phyloP scores from a whole-genome alignment of 2,113 vertebrate genomes.

The Hypanus sabinus region DNA sequence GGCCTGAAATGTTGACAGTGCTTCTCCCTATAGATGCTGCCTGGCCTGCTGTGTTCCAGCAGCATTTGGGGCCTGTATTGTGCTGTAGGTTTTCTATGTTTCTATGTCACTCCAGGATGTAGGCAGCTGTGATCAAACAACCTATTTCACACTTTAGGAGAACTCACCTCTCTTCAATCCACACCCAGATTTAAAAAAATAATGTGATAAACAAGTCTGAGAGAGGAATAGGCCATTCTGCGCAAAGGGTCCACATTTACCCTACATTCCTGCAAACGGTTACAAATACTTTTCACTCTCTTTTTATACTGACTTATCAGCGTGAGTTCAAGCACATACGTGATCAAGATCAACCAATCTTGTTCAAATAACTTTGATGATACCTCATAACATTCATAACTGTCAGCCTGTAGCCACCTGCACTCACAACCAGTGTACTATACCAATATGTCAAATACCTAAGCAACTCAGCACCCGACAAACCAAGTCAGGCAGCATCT shows the following conservation, averaged over 20 bases:
- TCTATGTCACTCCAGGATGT: too few species aligned
- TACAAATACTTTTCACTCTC: background rate
- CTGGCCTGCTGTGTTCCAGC: too few species aligned
- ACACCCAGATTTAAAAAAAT: background rate
- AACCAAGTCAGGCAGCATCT: too few species aligned
- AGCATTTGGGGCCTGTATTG: too few species aligned
- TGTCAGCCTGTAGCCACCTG: background rate
- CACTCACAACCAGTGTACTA: background rate
- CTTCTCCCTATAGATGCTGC: too few species aligned
- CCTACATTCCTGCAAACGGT: background rate
- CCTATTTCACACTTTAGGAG: background rate
- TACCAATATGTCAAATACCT: background rate
- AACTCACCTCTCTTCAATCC: background rate
- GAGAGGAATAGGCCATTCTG: background rate
- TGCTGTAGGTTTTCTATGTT: too few species aligned
- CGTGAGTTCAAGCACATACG: background rate
- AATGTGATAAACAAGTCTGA: background rate
- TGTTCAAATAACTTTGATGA: background rate
- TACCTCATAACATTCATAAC: background rate
- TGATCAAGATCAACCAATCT: background rate
- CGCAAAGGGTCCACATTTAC: background rate
- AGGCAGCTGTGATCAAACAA: background rate
- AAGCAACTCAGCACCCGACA: background rate
- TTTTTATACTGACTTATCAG: background rate
- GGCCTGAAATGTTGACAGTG: too few species aligned